Base-by-base conservation (phyloP, 2,797 vertebrate species). In the Merluccius polli region DNA sequence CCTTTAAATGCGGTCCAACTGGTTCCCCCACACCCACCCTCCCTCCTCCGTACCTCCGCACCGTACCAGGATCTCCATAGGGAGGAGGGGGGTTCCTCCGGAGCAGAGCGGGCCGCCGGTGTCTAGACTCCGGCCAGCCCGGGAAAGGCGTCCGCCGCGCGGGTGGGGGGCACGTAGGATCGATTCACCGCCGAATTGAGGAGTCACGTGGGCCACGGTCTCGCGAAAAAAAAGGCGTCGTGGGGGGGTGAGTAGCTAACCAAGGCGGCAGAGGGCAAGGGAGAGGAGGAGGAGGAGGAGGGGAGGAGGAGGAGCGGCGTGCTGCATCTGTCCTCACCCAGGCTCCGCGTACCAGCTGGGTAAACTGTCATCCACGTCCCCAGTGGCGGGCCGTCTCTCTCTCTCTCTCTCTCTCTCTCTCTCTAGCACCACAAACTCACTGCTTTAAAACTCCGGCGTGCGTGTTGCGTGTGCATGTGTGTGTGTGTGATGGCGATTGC, bases 1-100 rank as follows among this genome's bases (percentile, higher is more conserved):
- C 88, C 93, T 95, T 94, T 94, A 94, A 94, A 92, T 84, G 84
- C 83, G 75, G 83, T 86, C 83, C 75, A 82, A 85, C 73, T 79
- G 75, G 78, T 77, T 84, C 77, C 77, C 73, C 88, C 77, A n/a
- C n/a, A n/a, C n/a, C n/a, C n/a, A n/a, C n/a, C n/a, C n/a, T n/a
- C n/a, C n/a, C n/a, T n/a, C n/a, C n/a, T n/a, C n/a, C n/a, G n/a
- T n/a, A n/a, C n/a, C 88, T 78, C 77, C 77, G 85, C 85, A 9
- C 73, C 84, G 27, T 79, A 11, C 59, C 84, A 83, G 90, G 80
- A 84, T 82, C 86, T 84, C 85, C 88, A 81, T 90, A 87, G 89
- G 87, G 88, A 85, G 86, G 36, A 87, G 89, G 59, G 36, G 59
- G 59, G 59, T 63, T 82, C 75, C 76, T 75, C 78, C 27, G 21